Conservation (phyloP, 2,113 vertebrate genomes). For the Egretta garzetta region DNA sequence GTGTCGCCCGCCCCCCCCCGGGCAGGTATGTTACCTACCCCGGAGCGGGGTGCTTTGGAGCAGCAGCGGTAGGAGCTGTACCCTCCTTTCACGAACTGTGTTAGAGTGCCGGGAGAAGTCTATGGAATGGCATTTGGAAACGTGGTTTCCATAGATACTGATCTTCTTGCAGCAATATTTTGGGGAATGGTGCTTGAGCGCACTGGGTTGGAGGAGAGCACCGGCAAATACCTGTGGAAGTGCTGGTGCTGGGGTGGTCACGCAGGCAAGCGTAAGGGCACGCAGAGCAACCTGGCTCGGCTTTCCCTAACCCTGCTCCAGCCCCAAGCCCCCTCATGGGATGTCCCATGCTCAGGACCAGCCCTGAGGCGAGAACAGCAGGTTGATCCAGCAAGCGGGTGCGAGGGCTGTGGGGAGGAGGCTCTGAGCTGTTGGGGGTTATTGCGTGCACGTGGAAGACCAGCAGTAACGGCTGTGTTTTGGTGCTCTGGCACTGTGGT, state of each 20-base stretch:
- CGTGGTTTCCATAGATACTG: constrained; percentile 58
- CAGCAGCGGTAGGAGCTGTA: not conserved
- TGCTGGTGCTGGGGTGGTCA: not conserved
- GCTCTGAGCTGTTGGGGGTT: not conserved
- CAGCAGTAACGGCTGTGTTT: not conserved
- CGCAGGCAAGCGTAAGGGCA: not conserved
- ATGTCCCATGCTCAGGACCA: not conserved
- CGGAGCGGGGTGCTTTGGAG: not conserved
- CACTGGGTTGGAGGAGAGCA: not conserved
- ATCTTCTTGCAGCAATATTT: not conserved
- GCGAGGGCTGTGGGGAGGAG: not conserved
- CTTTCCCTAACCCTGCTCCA: not conserved
- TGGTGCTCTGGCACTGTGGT: not conserved
- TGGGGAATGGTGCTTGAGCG: not conserved
- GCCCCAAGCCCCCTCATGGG: not conserved
- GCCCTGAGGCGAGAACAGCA: not conserved
- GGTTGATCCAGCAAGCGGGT: not conserved
- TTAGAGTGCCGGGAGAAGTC: not conserved
- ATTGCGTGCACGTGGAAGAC: accelerated
- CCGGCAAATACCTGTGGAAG: not conserved
- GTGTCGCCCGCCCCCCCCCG: not conserved
- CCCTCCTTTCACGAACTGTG: not conserved
- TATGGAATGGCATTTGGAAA: constrained; percentile 15
- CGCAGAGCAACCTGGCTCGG: accelerated
- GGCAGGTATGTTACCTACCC: not conserved